Evolutionary conservation across 2,113 vertebrate species (phyloP).

Genomic region (Anas platyrhynchos): DNA sequence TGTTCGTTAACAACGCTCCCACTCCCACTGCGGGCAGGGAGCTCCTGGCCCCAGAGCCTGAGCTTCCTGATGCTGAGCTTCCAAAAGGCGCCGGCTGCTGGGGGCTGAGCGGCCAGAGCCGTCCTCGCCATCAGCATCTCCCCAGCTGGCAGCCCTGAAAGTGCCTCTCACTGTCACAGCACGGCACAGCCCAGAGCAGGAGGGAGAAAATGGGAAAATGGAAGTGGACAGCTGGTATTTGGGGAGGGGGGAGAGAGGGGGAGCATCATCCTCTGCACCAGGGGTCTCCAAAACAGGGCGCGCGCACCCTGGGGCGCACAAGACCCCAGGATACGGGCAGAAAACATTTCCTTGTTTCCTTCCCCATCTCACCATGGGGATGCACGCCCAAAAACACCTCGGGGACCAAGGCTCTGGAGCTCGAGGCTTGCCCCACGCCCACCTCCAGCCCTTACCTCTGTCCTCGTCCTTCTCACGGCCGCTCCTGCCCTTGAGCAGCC

Average conservation of each 20-base stretch:
- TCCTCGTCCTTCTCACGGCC: conserved; percentile 88
- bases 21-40: background rate
- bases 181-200: rapidly evolving
- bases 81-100: background rate
- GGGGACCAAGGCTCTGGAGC: rapidly evolving
- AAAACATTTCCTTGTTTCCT: background rate
- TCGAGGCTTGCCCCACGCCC: rapidly evolving
- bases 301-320: rapidly evolving
- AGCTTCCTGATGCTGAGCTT: too few relatives aligned
- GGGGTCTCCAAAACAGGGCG: rapidly evolving
- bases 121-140: background rate
- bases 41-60: background rate
- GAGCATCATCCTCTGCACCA: background rate
- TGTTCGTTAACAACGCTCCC: background rate
- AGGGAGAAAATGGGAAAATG: background rate
- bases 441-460: conserved; percentile 79
- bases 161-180: rapidly evolving
- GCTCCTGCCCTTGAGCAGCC: conserved; percentile 81
- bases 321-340: rapidly evolving
- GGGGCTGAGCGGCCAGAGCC: background rate
- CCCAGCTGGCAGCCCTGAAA: background rate
- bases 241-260: background rate
- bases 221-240: background rate
- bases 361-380: background rate
- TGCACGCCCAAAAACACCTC: background rate